Base-by-base conservation (phyloP, 2,888 invertebrate genomes). In the Ariolimax columbianus region DNA sequence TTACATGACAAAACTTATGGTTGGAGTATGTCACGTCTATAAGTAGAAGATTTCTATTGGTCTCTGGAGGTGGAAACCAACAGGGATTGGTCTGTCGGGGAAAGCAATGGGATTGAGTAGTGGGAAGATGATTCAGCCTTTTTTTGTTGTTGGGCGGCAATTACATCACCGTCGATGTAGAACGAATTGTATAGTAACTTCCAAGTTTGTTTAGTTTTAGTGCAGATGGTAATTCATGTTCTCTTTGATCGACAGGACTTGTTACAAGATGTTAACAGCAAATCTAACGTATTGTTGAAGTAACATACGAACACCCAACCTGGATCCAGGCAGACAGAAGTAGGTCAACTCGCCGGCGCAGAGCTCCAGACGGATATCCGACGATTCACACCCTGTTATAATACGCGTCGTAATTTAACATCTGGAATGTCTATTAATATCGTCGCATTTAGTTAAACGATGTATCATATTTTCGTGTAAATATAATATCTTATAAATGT, bases 331-430 rank as follows among this genome's bases (percentile, higher is more conserved):
- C 14, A 14, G 47, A 63, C n/a, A 30, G 30, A 63, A 63, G 23
- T 63, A n/a, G 63, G 63, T 63, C 70, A 38, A 38, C 70, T 70
- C 36, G 70, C 70, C 70, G 33, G 6, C 63, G 11, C 63, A 63
- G 51, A n/a, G 51, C 51, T 17, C 9, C 51, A 43, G 83, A 77
- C 87, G 87, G 85, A 87, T 85, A 86, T 85, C 83, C 87, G 87
- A 86, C 83, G 55, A 23, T 40, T 72, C 73, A 84, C 87, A 33
- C 68, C 1, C n/a, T 40, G 30, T 47, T 17, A n/a, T 59, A 70
- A n/a, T 78, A 40, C 84, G 84, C 84, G 77, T 86, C 83, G 43
- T 47, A 77, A 85, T 81, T 75, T 81, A 80, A 79, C 81, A 38
- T 82, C 9, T 11, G 7, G 70, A 1, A 70, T 36, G 79, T 59